These are phyloP conservation scores for Pangasius larnaudii DNA, from an alignment of 2,797 vertebrate species.

Conservation along the genomic window DNA sequence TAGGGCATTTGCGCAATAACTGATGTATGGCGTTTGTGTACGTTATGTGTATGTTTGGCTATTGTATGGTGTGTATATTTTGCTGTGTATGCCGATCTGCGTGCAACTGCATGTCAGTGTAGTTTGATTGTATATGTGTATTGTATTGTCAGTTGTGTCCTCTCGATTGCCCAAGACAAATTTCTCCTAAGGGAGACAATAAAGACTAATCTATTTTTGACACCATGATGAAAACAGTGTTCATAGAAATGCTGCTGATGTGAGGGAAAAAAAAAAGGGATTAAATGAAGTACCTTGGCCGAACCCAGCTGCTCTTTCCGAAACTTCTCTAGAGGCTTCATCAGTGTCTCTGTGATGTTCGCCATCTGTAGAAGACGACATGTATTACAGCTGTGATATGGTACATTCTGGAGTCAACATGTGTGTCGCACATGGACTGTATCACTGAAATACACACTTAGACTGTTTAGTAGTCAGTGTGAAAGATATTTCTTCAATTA, in stretches of 20 bases:
- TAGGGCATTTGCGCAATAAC: too few relatives aligned
- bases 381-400: neutral
- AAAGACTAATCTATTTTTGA: neutral
- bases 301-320: conserved; percentile 94
- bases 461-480: neutral
- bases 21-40: too few relatives aligned
- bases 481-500: neutral
- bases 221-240: neutral
- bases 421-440: neutral
- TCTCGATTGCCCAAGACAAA: too few relatives aligned
- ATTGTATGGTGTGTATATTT: too few relatives aligned
- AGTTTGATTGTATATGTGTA: too few relatives aligned
- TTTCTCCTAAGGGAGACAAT: too few relatives aligned
- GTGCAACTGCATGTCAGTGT: too few relatives aligned
- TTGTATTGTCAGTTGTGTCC: too few relatives aligned
- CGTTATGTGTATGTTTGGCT: too few relatives aligned
- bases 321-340: conserved; percentile 98
- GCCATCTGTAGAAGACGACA: conserved; percentile 78
- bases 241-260: neutral
- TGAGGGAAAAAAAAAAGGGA: neutral
- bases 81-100: too few relatives aligned
- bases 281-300: conserved; percentile 82
- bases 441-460: neutral
- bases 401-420: neutral
- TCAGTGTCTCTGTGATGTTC: conserved; percentile 96